Evolutionary conservation across 2,888 invertebrate genomes (phyloP).

Genomic region (Hybos culiciformis): DNA sequence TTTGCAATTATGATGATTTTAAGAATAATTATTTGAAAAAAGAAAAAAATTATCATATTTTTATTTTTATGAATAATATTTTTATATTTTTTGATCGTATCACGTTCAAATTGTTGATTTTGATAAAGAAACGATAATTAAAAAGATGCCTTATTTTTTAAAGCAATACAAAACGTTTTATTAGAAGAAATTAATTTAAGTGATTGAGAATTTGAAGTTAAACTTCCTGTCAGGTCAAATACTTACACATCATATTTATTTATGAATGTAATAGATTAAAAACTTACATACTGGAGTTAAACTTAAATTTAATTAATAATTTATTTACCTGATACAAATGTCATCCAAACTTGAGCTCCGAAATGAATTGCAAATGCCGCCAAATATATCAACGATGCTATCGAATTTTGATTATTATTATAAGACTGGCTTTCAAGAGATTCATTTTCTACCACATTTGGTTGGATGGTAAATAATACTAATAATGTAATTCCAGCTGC

Average conservation of each 20-base stretch:
- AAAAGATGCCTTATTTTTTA: too few relatives aligned
- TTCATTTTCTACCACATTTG: slow-evolving; percentile 30
- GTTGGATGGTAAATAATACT: slow-evolving; percentile 39
- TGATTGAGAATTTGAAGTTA: too few relatives aligned
- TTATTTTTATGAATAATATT: neutral
- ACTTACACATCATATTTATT: too few relatives aligned
- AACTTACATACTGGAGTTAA: neutral
- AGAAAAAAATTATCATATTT: neutral
- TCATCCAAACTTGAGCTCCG: slow-evolving; percentile 88
- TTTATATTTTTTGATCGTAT: neutral
- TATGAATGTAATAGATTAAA: neutral
- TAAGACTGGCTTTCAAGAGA: neutral
- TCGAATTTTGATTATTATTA: neutral
- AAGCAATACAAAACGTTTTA: too few relatives aligned
- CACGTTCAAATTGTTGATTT: neutral
- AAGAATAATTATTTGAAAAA: neutral
- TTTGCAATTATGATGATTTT: too few relatives aligned
- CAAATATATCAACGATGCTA: slow-evolving; percentile 52
- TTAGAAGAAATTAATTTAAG: too few relatives aligned
- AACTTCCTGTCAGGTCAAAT: too few relatives aligned
- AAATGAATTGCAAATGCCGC: slow-evolving; percentile 67
- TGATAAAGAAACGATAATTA: too few relatives aligned
- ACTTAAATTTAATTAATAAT: neutral
- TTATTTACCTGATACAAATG: slow-evolving; percentile 64
- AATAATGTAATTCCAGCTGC: slow-evolving; percentile 45